phyloP scores from a whole-genome alignment of 2,113 vertebrate species.

The Psophia crepitans region DNA sequence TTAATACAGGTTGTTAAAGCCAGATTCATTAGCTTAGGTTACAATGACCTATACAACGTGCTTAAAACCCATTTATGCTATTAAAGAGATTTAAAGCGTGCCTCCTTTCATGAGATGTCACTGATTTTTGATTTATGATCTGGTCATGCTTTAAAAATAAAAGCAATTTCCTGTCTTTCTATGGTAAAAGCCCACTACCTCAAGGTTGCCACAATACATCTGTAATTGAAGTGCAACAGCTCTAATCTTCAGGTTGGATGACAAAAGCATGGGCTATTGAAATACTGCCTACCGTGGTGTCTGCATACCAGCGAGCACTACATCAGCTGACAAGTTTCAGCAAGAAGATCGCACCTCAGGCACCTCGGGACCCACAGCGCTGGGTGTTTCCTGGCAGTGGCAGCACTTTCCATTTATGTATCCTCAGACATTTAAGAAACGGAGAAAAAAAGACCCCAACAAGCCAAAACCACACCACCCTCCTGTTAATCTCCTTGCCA shows the following conservation, averaged over 20 bases:
- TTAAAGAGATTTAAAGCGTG: not conserved
- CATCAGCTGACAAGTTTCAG: not conserved
- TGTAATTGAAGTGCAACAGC: not conserved
- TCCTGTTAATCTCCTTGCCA: not conserved
- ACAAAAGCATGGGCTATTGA: not conserved
- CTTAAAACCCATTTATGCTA: constrained; percentile 47
- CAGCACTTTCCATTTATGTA: not conserved
- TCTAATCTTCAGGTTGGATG: not conserved
- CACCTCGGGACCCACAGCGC: not conserved
- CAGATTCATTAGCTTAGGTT: constrained; percentile 49
- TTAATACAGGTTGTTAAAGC: not conserved
- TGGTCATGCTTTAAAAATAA: not conserved
- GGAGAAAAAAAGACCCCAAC: too few species aligned
- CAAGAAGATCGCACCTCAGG: not conserved
- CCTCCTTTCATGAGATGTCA: not conserved
- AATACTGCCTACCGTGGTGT: not conserved
- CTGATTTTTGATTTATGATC: constrained; percentile 1
- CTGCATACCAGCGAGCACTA: not conserved
- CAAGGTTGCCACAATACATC: not conserved
- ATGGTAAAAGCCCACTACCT: not conserved
- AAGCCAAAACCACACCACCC: too few species aligned
- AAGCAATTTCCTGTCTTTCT: not conserved
- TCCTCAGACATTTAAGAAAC: not conserved
- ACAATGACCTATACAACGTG: constrained; percentile 26
- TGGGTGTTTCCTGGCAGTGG: not conserved